These are phyloP conservation scores for Casuarius casuarius DNA, from an alignment of 2,113 vertebrate genomes.

Conservation along the genomic window DNA sequence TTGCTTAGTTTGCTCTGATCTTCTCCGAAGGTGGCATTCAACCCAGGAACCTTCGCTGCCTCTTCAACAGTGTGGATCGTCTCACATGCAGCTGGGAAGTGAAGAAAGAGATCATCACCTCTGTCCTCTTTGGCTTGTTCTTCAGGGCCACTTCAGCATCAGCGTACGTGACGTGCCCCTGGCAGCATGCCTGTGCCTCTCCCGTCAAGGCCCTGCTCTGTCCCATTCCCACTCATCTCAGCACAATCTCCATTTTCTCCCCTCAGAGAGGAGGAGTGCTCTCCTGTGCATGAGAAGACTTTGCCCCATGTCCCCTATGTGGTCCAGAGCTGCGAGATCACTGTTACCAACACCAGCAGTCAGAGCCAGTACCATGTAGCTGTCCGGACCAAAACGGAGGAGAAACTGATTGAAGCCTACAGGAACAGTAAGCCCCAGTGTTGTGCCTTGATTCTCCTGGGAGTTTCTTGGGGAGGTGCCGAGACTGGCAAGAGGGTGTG, in stretches of 20 bases:
- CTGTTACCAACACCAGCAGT: not conserved
- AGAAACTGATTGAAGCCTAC: not conserved
- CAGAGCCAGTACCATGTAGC: conserved; percentile 48
- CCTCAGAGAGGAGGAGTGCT: conserved; percentile 62
- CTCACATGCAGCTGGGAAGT: conserved; percentile 80
- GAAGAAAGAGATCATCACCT: conserved; percentile 39
- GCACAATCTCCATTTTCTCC: not conserved
- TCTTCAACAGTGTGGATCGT: conserved; percentile 56
- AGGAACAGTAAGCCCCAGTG: conserved; percentile 54
- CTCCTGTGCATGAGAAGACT: not conserved
- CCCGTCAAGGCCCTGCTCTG: not conserved
- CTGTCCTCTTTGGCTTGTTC: conserved; percentile 75
- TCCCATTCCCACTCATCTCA: not conserved
- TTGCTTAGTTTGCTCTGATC: not conserved
- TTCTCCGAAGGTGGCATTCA: conserved; percentile 55
- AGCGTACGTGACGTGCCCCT: not conserved
- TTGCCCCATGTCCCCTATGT: not conserved
- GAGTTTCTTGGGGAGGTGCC: not conserved
- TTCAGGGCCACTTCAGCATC: conserved; percentile 23
- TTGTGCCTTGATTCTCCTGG: not conserved
- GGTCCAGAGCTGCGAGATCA: conserved; percentile 67
- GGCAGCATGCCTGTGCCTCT: not conserved
- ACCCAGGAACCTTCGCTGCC: conserved; percentile 75
- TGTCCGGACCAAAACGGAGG: conserved; percentile 25
- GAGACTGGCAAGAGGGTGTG: not conserved